Conservation (phyloP, 2,113 vertebrate species). For the Pluvialis apricaria region DNA sequence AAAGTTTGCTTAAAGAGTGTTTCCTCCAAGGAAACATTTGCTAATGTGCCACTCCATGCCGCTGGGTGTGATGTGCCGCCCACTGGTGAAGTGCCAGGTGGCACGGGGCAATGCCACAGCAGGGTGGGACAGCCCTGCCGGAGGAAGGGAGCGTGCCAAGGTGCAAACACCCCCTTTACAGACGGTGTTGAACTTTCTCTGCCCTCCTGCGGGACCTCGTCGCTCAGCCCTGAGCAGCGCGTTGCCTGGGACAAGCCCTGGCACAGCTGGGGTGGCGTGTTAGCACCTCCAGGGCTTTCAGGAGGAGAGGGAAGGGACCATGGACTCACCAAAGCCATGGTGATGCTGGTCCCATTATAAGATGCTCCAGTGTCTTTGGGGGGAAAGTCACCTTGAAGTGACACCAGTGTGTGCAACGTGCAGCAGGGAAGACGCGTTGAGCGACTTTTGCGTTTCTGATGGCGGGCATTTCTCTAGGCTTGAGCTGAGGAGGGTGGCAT, state of each 20-base stretch:
- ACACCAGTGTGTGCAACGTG: background rate
- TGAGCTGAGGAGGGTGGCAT: background rate
- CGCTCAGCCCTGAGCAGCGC: background rate
- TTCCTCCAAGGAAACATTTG: background rate
- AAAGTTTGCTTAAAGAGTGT: background rate
- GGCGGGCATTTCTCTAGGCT: background rate
- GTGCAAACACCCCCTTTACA: background rate
- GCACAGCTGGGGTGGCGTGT: fast-evolving
- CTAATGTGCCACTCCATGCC: background rate
- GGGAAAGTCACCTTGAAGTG: background rate
- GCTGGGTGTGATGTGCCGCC: fast-evolving
- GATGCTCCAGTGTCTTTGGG: background rate
- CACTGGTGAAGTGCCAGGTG: fast-evolving
- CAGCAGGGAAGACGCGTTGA: background rate
- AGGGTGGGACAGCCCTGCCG: background rate
- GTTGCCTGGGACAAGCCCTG: fast-evolving
- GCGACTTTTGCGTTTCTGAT: background rate
- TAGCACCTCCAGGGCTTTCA: background rate
- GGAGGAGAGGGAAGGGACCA: background rate
- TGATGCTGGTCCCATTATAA: background rate
- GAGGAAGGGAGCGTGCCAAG: background rate
- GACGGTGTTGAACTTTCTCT: background rate
- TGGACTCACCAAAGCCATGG: background rate
- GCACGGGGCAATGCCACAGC: background rate
- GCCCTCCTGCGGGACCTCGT: background rate